These are phyloP conservation scores for Neocrepidodera transversa DNA, from an alignment of 2,888 invertebrate genomes.

Conservation along the genomic window DNA sequence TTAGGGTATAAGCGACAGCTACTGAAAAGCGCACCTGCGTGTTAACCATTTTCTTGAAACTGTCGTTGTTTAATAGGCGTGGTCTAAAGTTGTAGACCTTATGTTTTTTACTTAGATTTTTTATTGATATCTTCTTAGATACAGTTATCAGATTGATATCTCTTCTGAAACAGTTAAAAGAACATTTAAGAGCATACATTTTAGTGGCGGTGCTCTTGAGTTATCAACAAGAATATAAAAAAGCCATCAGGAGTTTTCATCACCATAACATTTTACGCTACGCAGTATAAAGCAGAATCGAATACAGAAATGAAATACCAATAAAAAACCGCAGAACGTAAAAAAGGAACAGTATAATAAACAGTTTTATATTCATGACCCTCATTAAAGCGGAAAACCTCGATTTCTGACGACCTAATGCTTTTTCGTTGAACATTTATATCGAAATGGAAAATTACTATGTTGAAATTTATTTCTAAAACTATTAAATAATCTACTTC, in stretches of 20 bases:
- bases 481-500: no score
- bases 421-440: not conserved
- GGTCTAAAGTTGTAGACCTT: no score
- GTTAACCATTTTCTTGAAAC: no score
- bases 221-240: conserved; percentile 21
- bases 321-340: conserved; percentile 17
- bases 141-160: no score
- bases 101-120: no score
- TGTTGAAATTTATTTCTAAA: not conserved
- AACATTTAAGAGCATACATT: no score
- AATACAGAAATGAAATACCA: conserved; percentile 19
- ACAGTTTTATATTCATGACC: conserved; percentile 18
- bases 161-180: no score
- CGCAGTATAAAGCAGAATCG: conserved; percentile 9
- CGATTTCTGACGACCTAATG: conserved; percentile 11
- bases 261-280: conserved; percentile 18
- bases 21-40: no score
- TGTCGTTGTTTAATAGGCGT: no score
- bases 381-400: conserved; percentile 16
- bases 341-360: conserved; percentile 3
- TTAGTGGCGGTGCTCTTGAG: no score
- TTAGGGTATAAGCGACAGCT: no score
- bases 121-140: no score
- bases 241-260: conserved; percentile 16
- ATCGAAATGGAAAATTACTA: not conserved